Percentiles rank a stretch among this genome's conserved stretches.
Conservation (phyloP, 2,113 vertebrate species). For the Bathybates hornii region DNA sequence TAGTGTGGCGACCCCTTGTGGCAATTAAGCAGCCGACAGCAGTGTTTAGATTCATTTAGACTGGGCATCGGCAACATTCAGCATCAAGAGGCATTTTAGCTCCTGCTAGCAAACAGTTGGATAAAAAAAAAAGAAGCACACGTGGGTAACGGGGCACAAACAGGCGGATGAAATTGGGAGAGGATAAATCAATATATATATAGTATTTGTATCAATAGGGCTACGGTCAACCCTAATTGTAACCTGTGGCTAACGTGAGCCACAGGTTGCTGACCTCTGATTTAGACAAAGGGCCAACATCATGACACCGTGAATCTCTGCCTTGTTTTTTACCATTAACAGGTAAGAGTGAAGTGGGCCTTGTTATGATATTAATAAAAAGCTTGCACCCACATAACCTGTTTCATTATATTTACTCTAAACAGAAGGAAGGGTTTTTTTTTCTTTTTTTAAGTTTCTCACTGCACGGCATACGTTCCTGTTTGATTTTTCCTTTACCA, state of each 20-base stretch:
- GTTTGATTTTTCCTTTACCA: background rate
- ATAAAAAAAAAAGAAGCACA: background rate
- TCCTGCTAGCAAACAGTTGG: background rate
- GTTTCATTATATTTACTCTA: background rate
- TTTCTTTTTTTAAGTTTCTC: background rate
- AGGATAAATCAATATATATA: background rate
- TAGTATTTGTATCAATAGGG: background rate
- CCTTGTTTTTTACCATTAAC: background rate
- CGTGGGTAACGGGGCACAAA: accelerated
- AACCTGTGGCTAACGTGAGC: background rate
- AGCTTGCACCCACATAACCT: background rate
- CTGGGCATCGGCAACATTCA: background rate
- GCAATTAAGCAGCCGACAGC: background rate
- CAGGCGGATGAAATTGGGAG: background rate
- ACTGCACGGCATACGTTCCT: accelerated
- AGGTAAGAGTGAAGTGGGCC: background rate
- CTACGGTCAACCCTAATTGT: background rate
- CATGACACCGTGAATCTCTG: accelerated
- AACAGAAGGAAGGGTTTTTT: accelerated
- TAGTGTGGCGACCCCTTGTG: background rate
- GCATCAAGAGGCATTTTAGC: background rate
- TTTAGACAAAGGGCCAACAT: background rate
- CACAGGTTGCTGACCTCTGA: background rate
- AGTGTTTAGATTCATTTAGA: background rate
- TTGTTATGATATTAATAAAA: background rate